Conservation (phyloP, 2,797 vertebrate genomes). For the Melanotaenia boesemani region DNA sequence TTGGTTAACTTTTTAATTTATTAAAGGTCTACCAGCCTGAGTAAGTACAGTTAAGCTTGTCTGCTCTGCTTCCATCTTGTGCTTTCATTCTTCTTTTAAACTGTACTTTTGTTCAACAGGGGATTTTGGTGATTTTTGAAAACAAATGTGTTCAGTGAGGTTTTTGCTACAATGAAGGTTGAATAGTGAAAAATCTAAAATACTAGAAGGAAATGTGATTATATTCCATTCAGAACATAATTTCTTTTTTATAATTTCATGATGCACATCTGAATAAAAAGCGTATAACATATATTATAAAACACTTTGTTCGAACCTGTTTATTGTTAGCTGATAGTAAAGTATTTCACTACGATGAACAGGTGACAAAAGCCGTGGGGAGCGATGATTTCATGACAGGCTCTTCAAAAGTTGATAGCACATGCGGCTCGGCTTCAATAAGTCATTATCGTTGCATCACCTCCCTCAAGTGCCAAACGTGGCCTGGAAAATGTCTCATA, state of each 20-base stretch:
- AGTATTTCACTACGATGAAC: constrained; percentile 47
- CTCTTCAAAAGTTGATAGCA: constrained; percentile 39
- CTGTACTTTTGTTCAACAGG: constrained; percentile 5
- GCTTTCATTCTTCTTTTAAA: not conserved
- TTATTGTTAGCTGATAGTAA: constrained; percentile 5
- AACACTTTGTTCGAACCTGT: constrained; percentile 31
- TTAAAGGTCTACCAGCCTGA: not conserved
- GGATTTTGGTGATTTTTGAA: not conserved
- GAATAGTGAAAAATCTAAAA: not conserved
- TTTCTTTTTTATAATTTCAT: not conserved
- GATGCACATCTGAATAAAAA: constrained; percentile 6
- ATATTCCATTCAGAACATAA: constrained; percentile 32
- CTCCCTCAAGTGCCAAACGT: constrained; percentile 27
- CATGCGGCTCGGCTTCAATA: constrained; percentile 38
- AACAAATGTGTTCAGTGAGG: not conserved
- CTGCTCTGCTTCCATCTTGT: not conserved
- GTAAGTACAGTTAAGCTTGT: constrained; percentile 4
- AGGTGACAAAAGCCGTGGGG: constrained; percentile 46
- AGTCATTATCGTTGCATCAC: constrained; percentile 57
- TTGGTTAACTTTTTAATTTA: constrained; percentile 4
- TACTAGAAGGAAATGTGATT: constrained; percentile 11
- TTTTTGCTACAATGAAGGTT: no score
- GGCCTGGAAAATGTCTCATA: constrained; percentile 34
- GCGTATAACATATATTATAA: constrained; percentile 9
- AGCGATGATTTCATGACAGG: constrained; percentile 43